A percentile compares a stretch with the other conserved stretches of the same genome.
Evolutionary conservation across 2,797 vertebrate species (phyloP).

Genomic region (Phrynocephalus guinanensis): DNA sequence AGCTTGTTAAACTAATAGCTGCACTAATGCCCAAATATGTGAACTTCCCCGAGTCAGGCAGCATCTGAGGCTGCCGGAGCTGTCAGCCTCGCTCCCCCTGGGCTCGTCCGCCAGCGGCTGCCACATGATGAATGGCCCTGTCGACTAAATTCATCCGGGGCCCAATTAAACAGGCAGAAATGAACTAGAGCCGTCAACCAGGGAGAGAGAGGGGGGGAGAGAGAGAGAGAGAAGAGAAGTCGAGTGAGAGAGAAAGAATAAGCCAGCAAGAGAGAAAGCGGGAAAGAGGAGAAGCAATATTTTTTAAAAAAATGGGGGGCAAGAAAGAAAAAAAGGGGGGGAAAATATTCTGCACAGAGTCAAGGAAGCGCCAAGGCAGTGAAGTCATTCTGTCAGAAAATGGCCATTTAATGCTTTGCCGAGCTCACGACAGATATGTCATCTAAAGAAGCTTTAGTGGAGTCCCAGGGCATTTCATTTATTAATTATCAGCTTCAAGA

Average conservation of each 20-base stretch:
- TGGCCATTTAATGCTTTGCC: constrained; percentile 92
- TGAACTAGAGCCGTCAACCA: constrained; percentile 87
- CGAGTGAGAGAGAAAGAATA: constrained; percentile 55
- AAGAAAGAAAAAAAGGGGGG: constrained; percentile 53
- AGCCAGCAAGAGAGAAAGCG: constrained; percentile 76
- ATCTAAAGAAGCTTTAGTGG: constrained; percentile 82
- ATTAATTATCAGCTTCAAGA: constrained; percentile 86
- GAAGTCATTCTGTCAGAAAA: constrained; percentile 91
- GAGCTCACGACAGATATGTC: constrained; percentile 90
- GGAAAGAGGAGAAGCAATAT: constrained; percentile 52
- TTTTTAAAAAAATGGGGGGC: constrained; percentile 49
- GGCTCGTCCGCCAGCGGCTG: constrained; percentile 90
- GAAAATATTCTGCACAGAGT: constrained; percentile 77
- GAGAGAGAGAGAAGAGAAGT: constrained; percentile 44
- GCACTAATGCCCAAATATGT: constrained; percentile 95
- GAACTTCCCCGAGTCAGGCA: constrained; percentile 87
- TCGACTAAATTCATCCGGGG: constrained; percentile 95
- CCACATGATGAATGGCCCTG: constrained; percentile 99
- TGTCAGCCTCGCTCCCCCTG: constrained; percentile 86
- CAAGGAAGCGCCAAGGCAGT: constrained; percentile 75
- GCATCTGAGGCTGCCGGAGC: constrained; percentile 85
- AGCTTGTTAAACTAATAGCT: constrained; percentile 98
- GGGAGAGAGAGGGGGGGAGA: constrained; percentile 73
- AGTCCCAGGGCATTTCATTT: constrained; percentile 87
- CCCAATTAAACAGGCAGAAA: constrained; percentile 94